Base-by-base conservation (phyloP, 2,888 invertebrate genomes). In the Drosophila kuntzei region DNA sequence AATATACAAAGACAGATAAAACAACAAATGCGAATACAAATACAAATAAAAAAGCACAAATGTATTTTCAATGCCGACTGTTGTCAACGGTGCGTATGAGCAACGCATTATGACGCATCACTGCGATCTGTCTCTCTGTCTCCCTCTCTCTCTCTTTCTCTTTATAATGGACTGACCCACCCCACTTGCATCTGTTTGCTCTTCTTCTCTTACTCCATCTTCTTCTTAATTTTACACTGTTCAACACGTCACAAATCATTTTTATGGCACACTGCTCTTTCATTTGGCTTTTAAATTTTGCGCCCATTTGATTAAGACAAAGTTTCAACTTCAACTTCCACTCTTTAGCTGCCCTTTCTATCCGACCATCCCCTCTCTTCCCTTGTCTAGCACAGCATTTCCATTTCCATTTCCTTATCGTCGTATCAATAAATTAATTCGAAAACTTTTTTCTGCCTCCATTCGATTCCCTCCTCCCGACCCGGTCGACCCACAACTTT, bases 341-440 rank as follows among this genome's bases (percentile, higher is more conserved):
- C 43, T 66, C 73, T 61, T 84, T 77, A 75, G 44, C 34, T 14
- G 44, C 67, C n/a, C n/a, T n/a, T n/a, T n/a, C n/a, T n/a, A n/a
- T n/a, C n/a, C n/a, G n/a, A n/a, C n/a, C 53, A 9, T 29, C 1
- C 29, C 3, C 53, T 60, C 54, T 51, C 20, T 37, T 37, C 63
- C 57, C 62, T 37, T 11, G 4, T 1, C 46, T 62, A 49, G 37
- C 44, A 20, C 60, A 37, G 36, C 32, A 63, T 66, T 59, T 63
- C 73, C 62, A 71, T 71, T 69, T 66, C 64, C 64, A 73, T 73
- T 71, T 67, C 71, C 77, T 80, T 87, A 87, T 79, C 87, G 67
- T 64, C 61, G 86, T 83, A 86, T 86, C 88, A 88, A 86, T 88
- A 86, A 88, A 88, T 86, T 88, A 86, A 86, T 88, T 88, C 86